Evolutionary conservation across 1,140 invertebrate genomes (phyloP), one percentile per base, ranked within the genome.

Genomic region (Pectinophora gossypiella): DNA sequence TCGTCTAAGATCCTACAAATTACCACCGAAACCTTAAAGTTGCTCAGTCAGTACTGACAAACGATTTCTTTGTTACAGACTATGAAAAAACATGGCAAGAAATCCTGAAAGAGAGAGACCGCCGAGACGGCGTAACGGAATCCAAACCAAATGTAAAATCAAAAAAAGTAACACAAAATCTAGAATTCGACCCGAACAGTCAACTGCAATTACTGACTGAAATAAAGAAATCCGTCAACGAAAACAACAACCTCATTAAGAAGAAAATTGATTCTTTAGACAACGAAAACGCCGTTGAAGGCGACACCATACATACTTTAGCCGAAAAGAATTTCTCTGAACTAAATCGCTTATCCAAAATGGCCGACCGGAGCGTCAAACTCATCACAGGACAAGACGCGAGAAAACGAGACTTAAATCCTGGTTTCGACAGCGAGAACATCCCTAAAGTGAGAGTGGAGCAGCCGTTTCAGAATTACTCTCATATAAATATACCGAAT

Each of bases 311-410:
- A 45, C 73, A 72, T 51, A 56, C 69, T 1, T 54, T 88, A 13
- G 84, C 87, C 1, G 84, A 88, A 46, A 87, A 84, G 51, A 88
- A 86, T 48, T 87, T 88, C 48, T 77, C 79, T 2, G 85, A 88
- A 56, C 61, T 89, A 3, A 75, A 75, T 50, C 72, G 82, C 19
- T 63, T 89, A 9, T 89, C 87, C 10, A 84, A 81, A 51, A 87
- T 89, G 81, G 87, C 85, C 0, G 82, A 84, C 40, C 70, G 68
- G 48, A 88, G 87, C 35, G 68, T 89, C 0, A 87, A 87, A 59
- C 71, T 85, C 20, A 78, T 84, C 48, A 81, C 73, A 27, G 75
- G 78, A 0, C 76, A 82, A 51, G 73, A 85, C 22, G 67, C 64
- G 0, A 73, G 54, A 42, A 85, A 81, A 48, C 52, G 71, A 43